Base-by-base conservation (phyloP, 2,797 vertebrate species). In the Furcifer pardalis region DNA sequence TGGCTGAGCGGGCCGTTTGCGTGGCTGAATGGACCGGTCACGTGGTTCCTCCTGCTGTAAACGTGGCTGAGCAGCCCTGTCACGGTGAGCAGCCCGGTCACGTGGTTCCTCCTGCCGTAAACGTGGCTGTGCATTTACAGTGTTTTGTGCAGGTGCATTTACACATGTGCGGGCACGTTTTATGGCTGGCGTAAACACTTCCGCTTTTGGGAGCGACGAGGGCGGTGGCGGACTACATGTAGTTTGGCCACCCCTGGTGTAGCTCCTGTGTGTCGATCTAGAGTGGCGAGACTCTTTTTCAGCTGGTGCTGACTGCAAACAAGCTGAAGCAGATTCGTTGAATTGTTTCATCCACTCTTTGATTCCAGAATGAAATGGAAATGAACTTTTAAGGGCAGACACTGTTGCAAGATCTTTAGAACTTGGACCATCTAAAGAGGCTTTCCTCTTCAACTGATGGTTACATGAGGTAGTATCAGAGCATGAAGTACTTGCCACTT, bases 261-360 rank as follows among this genome's bases (percentile, higher is more conserved):
- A 92, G 42, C 77, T 42, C 0, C 83, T 84, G 75, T 2, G 83
- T 25, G 74, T 32, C 62, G 46, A 68, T 27, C 46, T 44, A 62
- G 85, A 42, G 0, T 56, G 86, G 7, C 62, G 68, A 68, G 84
- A 73, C 17, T 25, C 69, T 9, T 56, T 77, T 68, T 6, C 49
- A 86, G 35, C 46, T 2, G 1, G 81, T 69, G 40, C 69, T 3
- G 32, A 62, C 44, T 52, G 75, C 35, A 17, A 82, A 7, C 6
- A 32, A 63, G 19, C 32, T 9, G 88, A 87, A 59, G 73, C 69
- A 0, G 86, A 72, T 1, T 0, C 72, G 12, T 63, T 79, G 75
- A 92, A 82, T 63, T 80, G 73, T n/a, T 80, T 85, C 83, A 87
- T 69, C 90, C 89, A 86, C 15, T 89, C 82, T 8, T 78, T 74